These are phyloP conservation scores for Arge pagana DNA, from an alignment of 2,888 invertebrate species.

Conservation along the genomic window DNA sequence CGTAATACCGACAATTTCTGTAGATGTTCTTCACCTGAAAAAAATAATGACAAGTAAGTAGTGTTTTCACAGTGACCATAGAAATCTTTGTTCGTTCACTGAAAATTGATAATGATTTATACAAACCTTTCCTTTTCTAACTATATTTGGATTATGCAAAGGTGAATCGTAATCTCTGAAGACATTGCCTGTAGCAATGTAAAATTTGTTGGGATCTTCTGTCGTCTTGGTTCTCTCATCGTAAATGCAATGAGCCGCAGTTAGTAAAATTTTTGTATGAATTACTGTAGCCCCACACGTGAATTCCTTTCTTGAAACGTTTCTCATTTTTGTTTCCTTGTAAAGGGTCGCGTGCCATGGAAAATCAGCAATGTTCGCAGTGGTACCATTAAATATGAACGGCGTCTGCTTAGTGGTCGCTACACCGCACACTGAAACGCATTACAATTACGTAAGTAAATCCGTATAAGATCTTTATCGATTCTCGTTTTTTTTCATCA, in stretches of 20 bases:
- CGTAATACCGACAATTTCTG: conserved; percentile 42
- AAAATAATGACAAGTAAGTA: neutral
- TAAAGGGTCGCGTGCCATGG: conserved; percentile 57
- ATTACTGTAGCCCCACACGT: conserved; percentile 55
- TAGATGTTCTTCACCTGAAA: conserved; percentile 48
- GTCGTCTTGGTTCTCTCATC: conserved; percentile 35
- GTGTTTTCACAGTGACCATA: no score
- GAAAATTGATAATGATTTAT: no score
- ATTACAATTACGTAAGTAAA: neutral
- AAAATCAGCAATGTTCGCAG: conserved; percentile 46
- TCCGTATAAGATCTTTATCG: neutral
- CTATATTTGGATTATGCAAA: conserved; percentile 34
- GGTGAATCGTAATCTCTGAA: conserved; percentile 45
- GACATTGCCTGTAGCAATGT: conserved; percentile 51
- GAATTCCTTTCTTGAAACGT: no score
- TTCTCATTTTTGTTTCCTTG: no score
- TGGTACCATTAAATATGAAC: conserved; percentile 44
- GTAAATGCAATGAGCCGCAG: conserved; percentile 57
- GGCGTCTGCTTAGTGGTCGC: conserved; percentile 32
- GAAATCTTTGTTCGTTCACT: no score
- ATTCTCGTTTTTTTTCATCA: no score
- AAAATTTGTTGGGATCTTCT: conserved; percentile 35
- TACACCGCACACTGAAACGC: conserved; percentile 52
- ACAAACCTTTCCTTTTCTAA: conserved; percentile 40
- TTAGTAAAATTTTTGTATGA: conserved; percentile 48